These are phyloP conservation scores for Zaprionus capensis DNA, from an alignment of 1,140 invertebrate species.

Conservation along the genomic window DNA sequence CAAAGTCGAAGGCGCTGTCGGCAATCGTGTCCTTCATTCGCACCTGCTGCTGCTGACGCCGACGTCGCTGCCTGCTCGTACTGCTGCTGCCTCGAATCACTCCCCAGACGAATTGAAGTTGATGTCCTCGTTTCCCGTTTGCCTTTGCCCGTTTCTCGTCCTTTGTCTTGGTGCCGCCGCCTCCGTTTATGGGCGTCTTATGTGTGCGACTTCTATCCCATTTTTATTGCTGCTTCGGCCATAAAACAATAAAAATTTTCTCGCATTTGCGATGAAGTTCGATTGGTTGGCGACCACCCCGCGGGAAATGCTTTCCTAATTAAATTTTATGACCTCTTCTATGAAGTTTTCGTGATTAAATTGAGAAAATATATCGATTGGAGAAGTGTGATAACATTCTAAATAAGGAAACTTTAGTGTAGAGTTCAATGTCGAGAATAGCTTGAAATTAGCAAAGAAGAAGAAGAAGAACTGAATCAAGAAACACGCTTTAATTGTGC, in stretches of 20 bases:
- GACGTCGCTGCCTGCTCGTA: not conserved
- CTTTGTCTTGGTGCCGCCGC: conserved; percentile 32
- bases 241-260: conserved; percentile 77
- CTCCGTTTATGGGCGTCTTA: conserved; percentile 53
- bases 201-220: conserved; percentile 35
- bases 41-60: conserved; percentile 33
- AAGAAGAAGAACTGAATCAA: too few species aligned
- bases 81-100: conserved; percentile 49
- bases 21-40: conserved; percentile 67
- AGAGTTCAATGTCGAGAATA: not conserved
- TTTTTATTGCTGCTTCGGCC: conserved; percentile 56
- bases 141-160: conserved; percentile 29
- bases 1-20: conserved; percentile 15
- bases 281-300: conserved; percentile 49
- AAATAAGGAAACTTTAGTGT: not conserved
- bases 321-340: conserved; percentile 78
- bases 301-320: conserved; percentile 75
- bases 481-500: too few species aligned
- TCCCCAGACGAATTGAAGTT: conserved; percentile 52
- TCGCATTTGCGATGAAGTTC: conserved; percentile 58
- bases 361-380: conserved; percentile 57
- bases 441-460: not conserved
- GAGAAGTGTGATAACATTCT: not conserved
- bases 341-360: conserved; percentile 68
- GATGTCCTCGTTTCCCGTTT: conserved; percentile 22